These are phyloP conservation scores for Elgaria multicarinata DNA, from an alignment of 2,113 vertebrate genomes.

Conservation along the genomic window DNA sequence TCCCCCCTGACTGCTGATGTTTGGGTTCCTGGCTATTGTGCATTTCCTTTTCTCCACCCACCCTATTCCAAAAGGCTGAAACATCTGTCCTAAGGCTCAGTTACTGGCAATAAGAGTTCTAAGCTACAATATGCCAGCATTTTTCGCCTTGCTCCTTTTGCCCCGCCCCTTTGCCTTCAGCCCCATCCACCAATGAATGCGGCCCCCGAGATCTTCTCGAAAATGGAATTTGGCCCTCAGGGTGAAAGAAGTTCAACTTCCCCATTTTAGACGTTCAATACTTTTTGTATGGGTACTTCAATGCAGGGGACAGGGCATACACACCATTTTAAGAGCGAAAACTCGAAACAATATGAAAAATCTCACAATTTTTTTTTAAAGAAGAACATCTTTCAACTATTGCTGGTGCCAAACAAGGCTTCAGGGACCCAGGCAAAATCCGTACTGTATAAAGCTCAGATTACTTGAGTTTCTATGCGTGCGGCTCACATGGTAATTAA, in stretches of 20 bases:
- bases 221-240: no score
- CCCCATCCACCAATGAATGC: no score
- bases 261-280: not conserved
- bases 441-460: conserved; percentile 23
- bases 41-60: no score
- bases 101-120: no score
- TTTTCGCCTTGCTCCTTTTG: no score
- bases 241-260: not conserved
- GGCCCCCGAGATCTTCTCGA: no score
- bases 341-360: not conserved
- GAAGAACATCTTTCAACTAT: not conserved
- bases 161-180: no score
- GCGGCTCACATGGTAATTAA: not conserved
- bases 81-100: no score
- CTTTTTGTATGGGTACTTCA: not conserved
- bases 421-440: not conserved
- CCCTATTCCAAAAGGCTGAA: no score
- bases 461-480: not conserved
- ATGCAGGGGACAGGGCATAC: not conserved
- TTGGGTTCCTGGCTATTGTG: no score
- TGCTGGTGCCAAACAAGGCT: not conserved
- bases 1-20: no score
- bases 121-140: no score
- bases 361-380: not conserved
- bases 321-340: not conserved